These are phyloP conservation scores for Saxidomus purpurata DNA, from an alignment of 1,140 invertebrate genomes.

Conservation along the genomic window DNA sequence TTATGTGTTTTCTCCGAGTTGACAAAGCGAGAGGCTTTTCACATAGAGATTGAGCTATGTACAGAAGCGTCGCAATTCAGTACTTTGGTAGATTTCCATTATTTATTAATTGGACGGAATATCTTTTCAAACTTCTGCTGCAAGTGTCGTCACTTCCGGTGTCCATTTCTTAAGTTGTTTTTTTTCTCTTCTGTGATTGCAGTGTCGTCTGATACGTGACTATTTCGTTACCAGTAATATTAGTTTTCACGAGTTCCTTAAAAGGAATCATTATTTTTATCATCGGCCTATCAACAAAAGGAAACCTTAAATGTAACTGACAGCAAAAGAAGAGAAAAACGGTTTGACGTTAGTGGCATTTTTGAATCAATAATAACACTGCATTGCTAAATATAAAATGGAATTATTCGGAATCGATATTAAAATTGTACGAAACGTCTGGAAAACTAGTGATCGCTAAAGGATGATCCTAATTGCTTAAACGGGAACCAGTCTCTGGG, in stretches of 20 bases:
- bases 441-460: background rate
- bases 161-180: background rate
- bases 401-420: conserved; percentile 48
- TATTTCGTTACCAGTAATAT: background rate
- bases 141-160: background rate
- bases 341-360: conserved; percentile 15
- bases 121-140: background rate
- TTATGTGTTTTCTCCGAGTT: conserved; percentile 3
- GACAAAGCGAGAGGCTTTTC: conserved; percentile 20
- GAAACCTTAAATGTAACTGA: background rate
- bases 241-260: background rate
- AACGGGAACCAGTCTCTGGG: background rate
- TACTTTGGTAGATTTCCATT: conserved; percentile 26
- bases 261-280: background rate
- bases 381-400: conserved; percentile 50
- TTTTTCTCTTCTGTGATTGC: background rate
- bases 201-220: background rate
- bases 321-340: background rate
- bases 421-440: conserved; percentile 47
- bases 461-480: background rate
- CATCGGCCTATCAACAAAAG: background rate
- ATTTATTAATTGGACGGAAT: conserved; percentile 56
- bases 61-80: conserved; percentile 12
- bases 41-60: conserved; percentile 5
- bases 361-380: conserved; percentile 26